Base-by-base conservation (phyloP, 2,113 vertebrate genomes). In the Pseudorectes ferrugineus region DNA sequence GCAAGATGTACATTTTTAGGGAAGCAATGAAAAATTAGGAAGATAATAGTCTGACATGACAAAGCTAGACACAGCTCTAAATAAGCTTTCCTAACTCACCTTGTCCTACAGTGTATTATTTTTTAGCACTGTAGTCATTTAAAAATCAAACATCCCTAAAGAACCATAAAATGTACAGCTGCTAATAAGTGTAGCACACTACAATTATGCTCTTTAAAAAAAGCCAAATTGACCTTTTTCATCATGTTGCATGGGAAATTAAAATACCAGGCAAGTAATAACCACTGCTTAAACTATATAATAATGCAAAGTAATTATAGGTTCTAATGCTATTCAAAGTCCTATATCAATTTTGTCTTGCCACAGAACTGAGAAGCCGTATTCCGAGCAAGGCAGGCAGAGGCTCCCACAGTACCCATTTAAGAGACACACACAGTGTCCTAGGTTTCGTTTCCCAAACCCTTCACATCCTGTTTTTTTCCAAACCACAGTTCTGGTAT, bases 221-320 rank as follows among this genome's bases (percentile, higher is more conserved):
- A 96, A 96, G 95, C 92, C 93, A 97, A 97, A 97, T 94, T 97
- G 96, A 97, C 97, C 97, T 97, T 97, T 97, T 97, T 97, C 96
- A 96, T 97, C 96, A 90, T 88, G 93, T 96, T 97, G 93, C 95
- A 93, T 91, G 94, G 96, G 98, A 98, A 97, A 98, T 97, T 97
- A 97, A 98, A 97, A 97, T 98, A 98, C 96, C 97, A 96, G 90
- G 97, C 97, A 97, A 97, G 95, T 96, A 92, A 97, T 97, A 98
- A 97, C 87, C 92, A 79, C 92, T 95, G 92, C 92, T 97, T 98
- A 97, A 98, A 97, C 96, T 97, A 97, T 95, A 97, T 97, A 96
- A 97, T 97, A 97, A 98, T 97, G 95, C 97, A 96, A 97, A 97
- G 97, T 96, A 98, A 98, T 97, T 97, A 97, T 96, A 97, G 92